Percentiles rank a stretch among this genome's conserved stretches.
Evolutionary conservation across 2,888 invertebrate species (phyloP).

Genomic region (Nephrotoma flavescens): DNA sequence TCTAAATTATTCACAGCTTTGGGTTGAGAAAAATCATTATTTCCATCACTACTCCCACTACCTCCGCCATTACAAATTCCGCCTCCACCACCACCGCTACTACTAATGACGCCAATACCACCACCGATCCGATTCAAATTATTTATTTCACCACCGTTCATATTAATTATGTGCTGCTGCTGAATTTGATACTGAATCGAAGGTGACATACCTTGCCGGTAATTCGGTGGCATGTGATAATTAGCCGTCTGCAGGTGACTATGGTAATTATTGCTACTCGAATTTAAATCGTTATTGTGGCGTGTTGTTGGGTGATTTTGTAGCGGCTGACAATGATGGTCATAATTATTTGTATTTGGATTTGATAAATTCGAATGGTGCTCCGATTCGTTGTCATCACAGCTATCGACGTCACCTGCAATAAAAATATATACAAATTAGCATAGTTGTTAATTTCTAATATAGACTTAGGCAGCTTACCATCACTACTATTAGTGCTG

Average conservation of each 20-base stretch:
- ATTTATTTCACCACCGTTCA: not conserved
- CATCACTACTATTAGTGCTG: conserved; percentile 76
- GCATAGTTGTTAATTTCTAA: not conserved
- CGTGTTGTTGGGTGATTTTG: conserved; percentile 8
- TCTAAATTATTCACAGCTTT: conserved; percentile 18
- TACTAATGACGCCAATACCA: not conserved
- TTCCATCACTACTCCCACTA: conserved; percentile 1
- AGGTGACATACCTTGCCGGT: not conserved
- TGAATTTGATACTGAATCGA: not conserved
- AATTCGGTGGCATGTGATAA: not conserved
- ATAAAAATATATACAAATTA: conserved; percentile 8
- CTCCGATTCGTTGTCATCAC: conserved; percentile 51
- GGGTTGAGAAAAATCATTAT: not conserved
- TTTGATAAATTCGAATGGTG: conserved; percentile 33
- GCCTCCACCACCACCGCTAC: not conserved
- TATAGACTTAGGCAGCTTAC: conserved; percentile 31
- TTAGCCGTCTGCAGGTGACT: conserved; percentile 9
- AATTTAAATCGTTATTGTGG: not conserved
- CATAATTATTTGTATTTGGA: conserved; percentile 8
- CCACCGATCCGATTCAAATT: not conserved
- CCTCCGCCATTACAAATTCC: not conserved
- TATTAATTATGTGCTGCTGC: not conserved
- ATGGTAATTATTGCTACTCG: conserved; percentile 12
- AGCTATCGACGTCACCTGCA: conserved; percentile 67
- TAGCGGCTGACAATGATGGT: conserved; percentile 9